Evolutionary conservation across 1,140 invertebrate genomes (phyloP), one percentile per base, ranked within the genome.

Genomic region (Plutomurus gul): DNA sequence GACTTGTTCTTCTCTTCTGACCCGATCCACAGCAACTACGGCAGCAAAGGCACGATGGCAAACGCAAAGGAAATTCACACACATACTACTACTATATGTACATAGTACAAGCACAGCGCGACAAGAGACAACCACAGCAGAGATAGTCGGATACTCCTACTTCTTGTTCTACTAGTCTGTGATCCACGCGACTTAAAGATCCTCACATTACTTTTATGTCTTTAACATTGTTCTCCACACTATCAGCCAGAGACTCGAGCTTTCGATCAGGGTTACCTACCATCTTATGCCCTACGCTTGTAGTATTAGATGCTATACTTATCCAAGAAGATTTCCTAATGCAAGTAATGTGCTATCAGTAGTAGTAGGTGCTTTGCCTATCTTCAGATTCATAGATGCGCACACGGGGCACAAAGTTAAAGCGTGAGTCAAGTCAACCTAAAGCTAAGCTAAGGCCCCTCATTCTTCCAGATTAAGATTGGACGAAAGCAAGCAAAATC

Each of bases 381-480:
- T n/a, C n/a, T n/a, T n/a, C n/a, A n/a, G n/a, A n/a, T n/a, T n/a
- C n/a, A n/a, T n/a, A n/a, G n/a, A n/a, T n/a, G n/a, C n/a, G n/a
- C n/a, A n/a, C n/a, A n/a, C n/a, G n/a, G n/a, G n/a, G n/a, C n/a
- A n/a, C n/a, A n/a, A n/a, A n/a, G n/a, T n/a, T n/a, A n/a, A n/a
- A n/a, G n/a, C n/a, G n/a, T 11, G 56, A 65, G 56, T 65, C 56
- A 56, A 43, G 39, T 43, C 10, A 56, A 56, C 22, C 13, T 27
- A 65, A 65, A 30, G 25, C 56, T 33, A 65, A 65, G 56, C 11
- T 4, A 65, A 33, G 56, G 56, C 56, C 8, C 1, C 56, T 65
- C 56, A 65, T 65, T 65, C 56, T 65, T 65, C 56, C 56, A 65
- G 56, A 65, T 65, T 65, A 65, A 65, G 56, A 65, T 65, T 65